Evolutionary conservation across 2,113 vertebrate species (phyloP).

Genomic region (Azemiops feae): DNA sequence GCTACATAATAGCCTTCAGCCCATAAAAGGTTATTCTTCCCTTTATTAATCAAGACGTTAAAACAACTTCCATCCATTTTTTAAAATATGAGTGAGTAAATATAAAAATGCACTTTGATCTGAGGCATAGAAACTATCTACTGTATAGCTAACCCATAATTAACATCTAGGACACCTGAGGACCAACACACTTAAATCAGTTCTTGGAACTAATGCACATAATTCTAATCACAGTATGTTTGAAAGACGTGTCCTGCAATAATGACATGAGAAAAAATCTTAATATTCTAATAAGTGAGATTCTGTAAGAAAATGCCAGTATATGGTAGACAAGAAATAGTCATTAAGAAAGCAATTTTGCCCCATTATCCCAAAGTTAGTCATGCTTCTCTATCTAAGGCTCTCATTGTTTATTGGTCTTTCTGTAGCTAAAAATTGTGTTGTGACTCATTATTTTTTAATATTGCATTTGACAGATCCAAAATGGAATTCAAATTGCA

Average conservation of each 20-base stretch:
- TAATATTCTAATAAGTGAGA: not conserved
- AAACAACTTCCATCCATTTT: not conserved
- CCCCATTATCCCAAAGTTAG: constrained; percentile 13
- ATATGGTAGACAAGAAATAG: not conserved
- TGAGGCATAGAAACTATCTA: not conserved
- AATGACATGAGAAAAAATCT: not conserved
- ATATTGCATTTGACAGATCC: constrained; percentile 9
- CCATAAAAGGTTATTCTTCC: not conserved
- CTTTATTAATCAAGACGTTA: not conserved
- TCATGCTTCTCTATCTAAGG: constrained; percentile 4
- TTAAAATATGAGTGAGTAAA: not conserved
- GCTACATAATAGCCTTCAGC: not conserved
- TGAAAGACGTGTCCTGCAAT: not conserved
- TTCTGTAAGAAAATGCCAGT: not conserved
- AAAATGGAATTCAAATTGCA: constrained; percentile 15
- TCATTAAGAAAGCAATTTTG: not conserved
- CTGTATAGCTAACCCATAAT: not conserved
- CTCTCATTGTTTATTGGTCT: not conserved
- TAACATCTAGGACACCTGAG: too few relatives aligned
- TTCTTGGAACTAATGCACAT: not conserved
- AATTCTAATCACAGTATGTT: not conserved
- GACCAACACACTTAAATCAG: not conserved
- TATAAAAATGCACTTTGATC: not conserved
- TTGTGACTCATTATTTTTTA: constrained; percentile 25
- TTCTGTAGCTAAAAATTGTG: not conserved